Evolutionary conservation across 2,888 invertebrate species (phyloP).

Genomic region (Caenorhabditis sinica): DNA sequence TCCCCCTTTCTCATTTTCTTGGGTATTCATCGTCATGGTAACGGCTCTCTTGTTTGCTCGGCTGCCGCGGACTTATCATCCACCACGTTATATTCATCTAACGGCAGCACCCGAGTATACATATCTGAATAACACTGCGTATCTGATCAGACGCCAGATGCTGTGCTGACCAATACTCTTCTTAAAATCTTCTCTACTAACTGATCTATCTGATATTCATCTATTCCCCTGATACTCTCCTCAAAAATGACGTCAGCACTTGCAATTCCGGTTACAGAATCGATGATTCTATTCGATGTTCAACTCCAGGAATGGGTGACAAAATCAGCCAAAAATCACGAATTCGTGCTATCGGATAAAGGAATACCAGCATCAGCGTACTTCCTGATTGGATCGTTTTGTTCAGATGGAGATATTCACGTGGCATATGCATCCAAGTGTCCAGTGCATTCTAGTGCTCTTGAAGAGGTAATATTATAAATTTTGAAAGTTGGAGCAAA

Average conservation of each 20-base stretch:
- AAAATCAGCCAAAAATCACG: slow-evolving; percentile 68
- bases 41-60: slow-evolving; percentile 30
- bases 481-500: too few species aligned
- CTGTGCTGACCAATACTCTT: neutral
- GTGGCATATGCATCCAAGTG: slow-evolving; percentile 74
- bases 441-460: slow-evolving; percentile 72
- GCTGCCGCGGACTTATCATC: slow-evolving; percentile 25
- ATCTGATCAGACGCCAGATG: neutral
- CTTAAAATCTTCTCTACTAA: neutral
- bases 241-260: slow-evolving; percentile 48
- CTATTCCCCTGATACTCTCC: neutral
- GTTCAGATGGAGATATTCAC: slow-evolving; percentile 73
- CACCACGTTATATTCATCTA: slow-evolving; percentile 14
- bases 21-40: slow-evolving; percentile 52
- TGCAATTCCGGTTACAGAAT: slow-evolving; percentile 66
- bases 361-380: slow-evolving; percentile 71
- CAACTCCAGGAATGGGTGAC: slow-evolving; percentile 72
- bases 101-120: neutral
- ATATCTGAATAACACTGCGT: neutral
- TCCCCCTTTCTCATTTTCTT: slow-evolving; percentile 19
- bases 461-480: slow-evolving; percentile 56
- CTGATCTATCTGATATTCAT: neutral
- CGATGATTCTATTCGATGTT: slow-evolving; percentile 72
- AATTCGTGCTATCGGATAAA: slow-evolving; percentile 63
- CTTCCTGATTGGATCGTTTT: slow-evolving; percentile 72